Base-by-base conservation (phyloP, 2,113 vertebrate genomes). In the Micronisus gabar region DNA sequence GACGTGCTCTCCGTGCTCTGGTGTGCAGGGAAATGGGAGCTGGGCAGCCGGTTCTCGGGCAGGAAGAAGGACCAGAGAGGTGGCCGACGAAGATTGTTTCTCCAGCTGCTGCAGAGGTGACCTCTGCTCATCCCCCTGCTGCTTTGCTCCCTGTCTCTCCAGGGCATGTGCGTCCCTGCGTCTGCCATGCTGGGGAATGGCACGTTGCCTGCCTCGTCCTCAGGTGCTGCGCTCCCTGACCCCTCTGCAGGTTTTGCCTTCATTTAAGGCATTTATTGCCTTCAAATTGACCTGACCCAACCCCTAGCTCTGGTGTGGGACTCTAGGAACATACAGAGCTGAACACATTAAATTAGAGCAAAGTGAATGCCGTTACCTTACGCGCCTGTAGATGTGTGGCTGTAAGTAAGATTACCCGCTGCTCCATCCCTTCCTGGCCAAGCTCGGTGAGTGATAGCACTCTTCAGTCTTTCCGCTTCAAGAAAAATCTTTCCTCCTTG, bases 1-100 rank as follows among this genome's bases (percentile, higher is more conserved):
- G 2, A 5, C 6, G 3, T 0, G 0, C 9, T 2, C 0, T 7
- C 43, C 5, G 59, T 29, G 22, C 50, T 70, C 18, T 12, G 41
- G 20, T 8, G 38, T 45, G 47, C 47, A 17, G 40, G 16, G 50
- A 55, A 55, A 26, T 0, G 9, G 50, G 50, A 52, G 30, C 19
- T 22, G 67, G n/a, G 48, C 8, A 21, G 62, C 73, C 75, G 75
- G 9, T n/a, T 13, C 36, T 55, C 2, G 1, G 47, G 47, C 5
- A 23, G 36, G 27, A 63, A n/a, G 8, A 34, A n/a, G 27, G 45
- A 34, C 19, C 2, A 5, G 29, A 45, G 65, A n/a, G 55, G 38
- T 62, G 55, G 4, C 40, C 23, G 62, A 15, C 8, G 30, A 75
- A 63, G 41, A 10, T 6, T 70, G 41, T 29, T 90, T 25, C 38